A percentile compares a stretch with the other conserved stretches of the same genome.
Evolutionary conservation across 2,888 invertebrate genomes (phyloP).

Genomic region (Ganaspis brasiliensis): DNA sequence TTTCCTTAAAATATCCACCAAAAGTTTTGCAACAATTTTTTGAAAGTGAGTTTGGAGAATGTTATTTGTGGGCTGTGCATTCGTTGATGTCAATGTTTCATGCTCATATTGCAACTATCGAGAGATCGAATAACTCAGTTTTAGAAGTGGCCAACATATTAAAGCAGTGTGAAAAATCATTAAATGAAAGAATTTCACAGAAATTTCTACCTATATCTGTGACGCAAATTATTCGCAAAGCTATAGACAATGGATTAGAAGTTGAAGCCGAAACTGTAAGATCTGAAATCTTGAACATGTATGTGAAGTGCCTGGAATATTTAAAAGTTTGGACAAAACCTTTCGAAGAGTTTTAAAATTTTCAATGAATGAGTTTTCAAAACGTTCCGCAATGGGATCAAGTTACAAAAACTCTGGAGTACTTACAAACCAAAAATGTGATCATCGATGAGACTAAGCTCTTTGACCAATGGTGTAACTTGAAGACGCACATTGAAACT

Average conservation of each 20-base stretch:
- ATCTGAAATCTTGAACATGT: slow-evolving; percentile 46
- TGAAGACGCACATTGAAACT: neutral
- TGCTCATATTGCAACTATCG: slow-evolving; percentile 45
- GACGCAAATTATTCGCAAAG: slow-evolving; percentile 7
- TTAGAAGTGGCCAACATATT: slow-evolving; percentile 36
- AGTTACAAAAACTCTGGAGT: slow-evolving; percentile 25
- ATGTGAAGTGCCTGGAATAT: slow-evolving; percentile 42
- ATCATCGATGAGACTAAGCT: slow-evolving; percentile 42
- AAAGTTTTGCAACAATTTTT: slow-evolving; percentile 59
- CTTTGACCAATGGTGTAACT: slow-evolving; percentile 43
- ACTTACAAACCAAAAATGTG: slow-evolving; percentile 37
- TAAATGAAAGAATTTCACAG: slow-evolving; percentile 43
- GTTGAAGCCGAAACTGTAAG: slow-evolving; percentile 28
- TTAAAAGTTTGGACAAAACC: slow-evolving; percentile 44
- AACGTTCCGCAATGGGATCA: slow-evolving; percentile 9
- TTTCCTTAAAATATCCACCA: slow-evolving; percentile 74
- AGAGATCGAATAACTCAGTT: slow-evolving; percentile 58
- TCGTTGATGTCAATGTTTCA: slow-evolving; percentile 59
- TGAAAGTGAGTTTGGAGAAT: slow-evolving; percentile 56
- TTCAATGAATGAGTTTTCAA: slow-evolving; percentile 46
- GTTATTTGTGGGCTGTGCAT: slow-evolving; percentile 59
- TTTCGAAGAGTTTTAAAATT: slow-evolving; percentile 35
- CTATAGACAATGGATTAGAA: slow-evolving; percentile 3
- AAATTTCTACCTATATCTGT: slow-evolving; percentile 42
- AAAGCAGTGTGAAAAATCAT: neutral